Evolutionary conservation across 1,140 invertebrate species (phyloP), one percentile per base, ranked within the genome.

Genomic region (Aphaenogaster floridana): DNA sequence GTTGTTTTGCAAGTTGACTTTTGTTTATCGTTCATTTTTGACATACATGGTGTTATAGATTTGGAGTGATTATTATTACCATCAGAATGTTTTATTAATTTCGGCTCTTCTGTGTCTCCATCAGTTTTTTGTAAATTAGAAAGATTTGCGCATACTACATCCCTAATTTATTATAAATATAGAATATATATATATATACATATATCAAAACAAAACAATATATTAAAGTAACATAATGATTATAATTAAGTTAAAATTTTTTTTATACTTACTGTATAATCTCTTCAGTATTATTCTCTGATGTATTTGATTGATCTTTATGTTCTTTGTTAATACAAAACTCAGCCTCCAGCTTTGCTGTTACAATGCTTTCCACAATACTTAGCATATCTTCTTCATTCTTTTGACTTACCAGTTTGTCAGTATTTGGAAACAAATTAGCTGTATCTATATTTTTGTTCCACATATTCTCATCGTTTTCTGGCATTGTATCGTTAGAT

Each of bases 61-160:
- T 90, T 86, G 34, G 91, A 91, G 69, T 79, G 64, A 28, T 88
- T 90, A 71, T 88, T 80, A 54, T 88, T 86, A 50, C 85, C 88
- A 28, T 87, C 88, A 15, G 72, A 71, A 59, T 50, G 54, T 48
- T 84, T 80, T 15, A 68, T 86, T 39, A 64, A 59, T 36, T 72
- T 69, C 0, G n/a, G 0, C 50, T 83, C 52, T 64, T 17, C 11
- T 63, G 52, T 13, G 9, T 84, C 15, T 15, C 6, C 69, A 34
- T 80, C 59, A 57, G 54, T 57, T 63, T 89, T 85, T 34, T 57
- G 42, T 13, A 28, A 34, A 8, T 86, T 21, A 3, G 57, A 57
- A 39, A 57, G 59, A 85, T 77, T 84, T 42, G 21, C 6, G 50
- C 57, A 69, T 42, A 59, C 34, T 45, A 39, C 57, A 15, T 59